These are phyloP conservation scores for Eunapius fragilis DNA, from an alignment of 37 sponge, comb jelly and placozoan species.

Conservation along the genomic window DNA sequence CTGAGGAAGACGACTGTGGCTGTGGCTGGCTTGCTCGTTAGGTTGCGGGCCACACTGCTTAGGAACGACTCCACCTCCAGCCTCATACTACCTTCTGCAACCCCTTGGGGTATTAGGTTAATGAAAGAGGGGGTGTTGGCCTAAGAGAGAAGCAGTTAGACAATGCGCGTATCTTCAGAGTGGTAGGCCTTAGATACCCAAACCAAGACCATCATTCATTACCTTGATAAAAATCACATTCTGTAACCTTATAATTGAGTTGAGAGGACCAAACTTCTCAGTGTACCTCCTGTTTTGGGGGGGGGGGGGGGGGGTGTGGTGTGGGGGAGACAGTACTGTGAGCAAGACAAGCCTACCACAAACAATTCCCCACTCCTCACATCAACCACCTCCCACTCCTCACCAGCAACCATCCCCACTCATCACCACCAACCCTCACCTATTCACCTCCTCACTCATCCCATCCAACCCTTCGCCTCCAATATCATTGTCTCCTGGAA, in stretches of 20 bases:
- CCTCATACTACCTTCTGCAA: not conserved
- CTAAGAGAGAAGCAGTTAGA: not conserved
- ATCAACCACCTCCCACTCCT: not conserved
- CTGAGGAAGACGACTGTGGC: not conserved
- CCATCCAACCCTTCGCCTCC: slow-evolving; percentile 60
- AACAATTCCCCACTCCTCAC: slow-evolving; percentile 2
- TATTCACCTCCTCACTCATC: slow-evolving; percentile 26
- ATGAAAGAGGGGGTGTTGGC: slow-evolving; percentile 30
- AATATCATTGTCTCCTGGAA: slow-evolving; percentile 65
- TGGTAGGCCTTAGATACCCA: too few species aligned
- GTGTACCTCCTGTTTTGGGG: slow-evolving; percentile 42
- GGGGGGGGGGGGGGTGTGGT: too few species aligned
- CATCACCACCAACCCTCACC: slow-evolving; percentile 4
- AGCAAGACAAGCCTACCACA: too few species aligned
- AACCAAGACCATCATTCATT: too few species aligned
- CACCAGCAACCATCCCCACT: slow-evolving; percentile 31
- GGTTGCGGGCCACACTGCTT: not conserved
- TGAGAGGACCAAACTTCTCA: slow-evolving; percentile 34
- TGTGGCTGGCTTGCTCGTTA: not conserved
- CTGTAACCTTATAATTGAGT: not conserved
- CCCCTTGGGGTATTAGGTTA: not conserved
- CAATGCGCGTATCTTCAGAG: too few species aligned
- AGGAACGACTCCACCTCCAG: not conserved
- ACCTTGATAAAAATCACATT: slow-evolving; percentile 57
- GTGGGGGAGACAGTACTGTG: too few species aligned